A percentile compares a stretch with the other conserved stretches of the same genome.
Evolutionary conservation across 2,113 vertebrate genomes (phyloP).

Genomic region (Grammomys dolichurus): DNA sequence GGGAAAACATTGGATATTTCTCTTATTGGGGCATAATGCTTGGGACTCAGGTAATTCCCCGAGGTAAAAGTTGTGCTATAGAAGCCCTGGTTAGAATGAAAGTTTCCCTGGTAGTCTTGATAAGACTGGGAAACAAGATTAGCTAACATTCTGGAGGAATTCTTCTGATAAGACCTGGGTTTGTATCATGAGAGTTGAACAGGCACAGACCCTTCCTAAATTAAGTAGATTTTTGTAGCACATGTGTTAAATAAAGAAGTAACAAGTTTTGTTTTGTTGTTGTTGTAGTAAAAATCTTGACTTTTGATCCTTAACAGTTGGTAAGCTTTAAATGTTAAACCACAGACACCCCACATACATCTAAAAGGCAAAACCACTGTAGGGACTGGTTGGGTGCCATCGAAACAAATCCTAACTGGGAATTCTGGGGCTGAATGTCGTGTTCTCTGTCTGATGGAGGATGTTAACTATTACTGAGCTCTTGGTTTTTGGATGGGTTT

Average conservation of each 20-base stretch:
- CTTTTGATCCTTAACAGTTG: background rate
- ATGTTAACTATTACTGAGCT: background rate
- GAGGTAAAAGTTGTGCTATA: background rate
- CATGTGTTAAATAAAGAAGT: conserved; percentile 39
- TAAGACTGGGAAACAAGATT: background rate
- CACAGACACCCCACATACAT: background rate
- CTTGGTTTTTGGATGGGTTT: background rate
- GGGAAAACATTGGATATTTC: background rate
- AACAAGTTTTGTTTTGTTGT: background rate
- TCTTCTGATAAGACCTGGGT: background rate
- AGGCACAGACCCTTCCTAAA: background rate
- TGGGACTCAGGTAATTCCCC: background rate
- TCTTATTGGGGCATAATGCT: background rate
- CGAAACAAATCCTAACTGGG: background rate
- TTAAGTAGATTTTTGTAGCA: background rate
- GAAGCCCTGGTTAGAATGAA: background rate
- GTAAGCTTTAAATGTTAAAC: conserved; percentile 26
- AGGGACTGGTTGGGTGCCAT: background rate
- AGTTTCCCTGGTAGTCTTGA: background rate
- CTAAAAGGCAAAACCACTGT: background rate
- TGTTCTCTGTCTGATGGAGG: accelerated
- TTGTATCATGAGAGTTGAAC: background rate
- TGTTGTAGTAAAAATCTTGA: conserved; percentile 32
- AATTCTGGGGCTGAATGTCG: background rate
- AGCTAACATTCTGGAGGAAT: background rate